These are phyloP conservation scores for Anser brachyrhynchus DNA, from an alignment of 2,113 vertebrate species.

Conservation along the genomic window DNA sequence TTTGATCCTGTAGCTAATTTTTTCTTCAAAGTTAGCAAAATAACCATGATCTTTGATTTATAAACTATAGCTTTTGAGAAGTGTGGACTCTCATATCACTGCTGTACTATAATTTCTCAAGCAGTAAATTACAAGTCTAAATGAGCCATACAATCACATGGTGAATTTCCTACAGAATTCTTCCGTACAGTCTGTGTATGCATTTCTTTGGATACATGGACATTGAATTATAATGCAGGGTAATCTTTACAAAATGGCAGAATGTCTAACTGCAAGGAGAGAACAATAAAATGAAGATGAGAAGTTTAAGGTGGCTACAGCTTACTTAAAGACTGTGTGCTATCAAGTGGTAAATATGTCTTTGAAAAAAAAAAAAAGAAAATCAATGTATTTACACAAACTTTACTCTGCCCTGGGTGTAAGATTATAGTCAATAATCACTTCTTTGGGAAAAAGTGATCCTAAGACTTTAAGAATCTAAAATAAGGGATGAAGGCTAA, in stretches of 20 bases:
- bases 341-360: background rate
- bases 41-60: background rate
- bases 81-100: background rate
- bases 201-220: background rate
- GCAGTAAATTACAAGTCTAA: background rate
- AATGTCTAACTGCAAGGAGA: background rate
- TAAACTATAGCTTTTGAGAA: background rate
- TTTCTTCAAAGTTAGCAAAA: background rate
- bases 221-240: constrained; percentile 31
- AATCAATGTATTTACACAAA: background rate
- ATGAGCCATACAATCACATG: background rate
- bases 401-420: background rate
- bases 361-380: background rate
- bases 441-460: background rate
- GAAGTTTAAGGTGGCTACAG: background rate
- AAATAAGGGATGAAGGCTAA: background rate
- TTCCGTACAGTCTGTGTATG: accelerated
- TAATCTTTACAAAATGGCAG: constrained; percentile 43
- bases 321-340: background rate
- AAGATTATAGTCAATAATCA: background rate
- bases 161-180: background rate
- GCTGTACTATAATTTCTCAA: background rate
- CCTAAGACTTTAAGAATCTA: background rate
- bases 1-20: background rate
- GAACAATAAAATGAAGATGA: background rate